phyloP scores from a whole-genome alignment of 2,888 invertebrate species.

The Sialis lutaria region DNA sequence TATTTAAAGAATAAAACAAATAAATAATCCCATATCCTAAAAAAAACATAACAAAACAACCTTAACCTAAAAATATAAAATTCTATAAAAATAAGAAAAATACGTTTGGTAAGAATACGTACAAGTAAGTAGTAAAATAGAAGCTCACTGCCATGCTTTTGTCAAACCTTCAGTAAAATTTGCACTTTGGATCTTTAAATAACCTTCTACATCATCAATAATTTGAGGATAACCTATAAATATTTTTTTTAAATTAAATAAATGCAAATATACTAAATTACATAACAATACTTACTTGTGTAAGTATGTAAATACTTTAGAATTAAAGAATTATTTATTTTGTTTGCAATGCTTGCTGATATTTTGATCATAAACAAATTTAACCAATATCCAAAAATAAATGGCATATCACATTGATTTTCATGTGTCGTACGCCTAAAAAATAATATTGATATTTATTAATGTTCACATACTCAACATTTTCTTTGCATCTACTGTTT shows the following conservation, averaged over 20 bases:
- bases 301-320: conserved; percentile 22
- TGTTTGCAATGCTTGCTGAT: conserved; percentile 20
- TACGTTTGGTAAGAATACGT: neutral
- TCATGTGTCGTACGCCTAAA: conserved; percentile 29
- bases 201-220: conserved; percentile 14
- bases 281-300: conserved; percentile 13
- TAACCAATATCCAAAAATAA: conserved; percentile 27
- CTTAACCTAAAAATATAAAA: neutral
- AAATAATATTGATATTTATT: conserved; percentile 5
- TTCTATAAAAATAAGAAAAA: neutral
- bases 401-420: conserved; percentile 27
- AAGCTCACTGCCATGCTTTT: conserved; percentile 14
- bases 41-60: no score
- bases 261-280: conserved; percentile 4
- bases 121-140: neutral
- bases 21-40: no score
- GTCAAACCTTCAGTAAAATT: conserved; percentile 21
- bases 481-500: neutral
- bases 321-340: conserved; percentile 26
- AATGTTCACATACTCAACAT: neutral
- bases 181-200: conserved; percentile 16
- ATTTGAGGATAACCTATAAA: conserved; percentile 12
- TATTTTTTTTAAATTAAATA: neutral
- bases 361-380: conserved; percentile 30
- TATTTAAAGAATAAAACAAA: no score